Conservation (phyloP, 2,888 invertebrate species). For the Tryphoninae sp. region DNA sequence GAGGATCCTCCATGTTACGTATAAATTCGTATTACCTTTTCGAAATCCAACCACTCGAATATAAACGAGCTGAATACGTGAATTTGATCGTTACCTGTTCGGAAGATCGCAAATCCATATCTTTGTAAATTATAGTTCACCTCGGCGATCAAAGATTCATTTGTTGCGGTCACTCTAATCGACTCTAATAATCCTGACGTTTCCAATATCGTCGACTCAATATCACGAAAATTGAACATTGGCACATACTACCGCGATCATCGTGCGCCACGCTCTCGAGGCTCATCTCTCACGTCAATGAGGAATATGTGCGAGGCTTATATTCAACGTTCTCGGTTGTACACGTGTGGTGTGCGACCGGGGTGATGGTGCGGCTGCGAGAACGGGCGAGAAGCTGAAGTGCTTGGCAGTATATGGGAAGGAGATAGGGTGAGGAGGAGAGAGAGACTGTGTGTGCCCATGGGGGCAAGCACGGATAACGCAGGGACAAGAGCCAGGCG, state of each 20-base stretch:
- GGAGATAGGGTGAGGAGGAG: conserved; percentile 37
- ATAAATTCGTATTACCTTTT: too few species aligned
- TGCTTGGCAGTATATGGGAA: conserved; percentile 44
- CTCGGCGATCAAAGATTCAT: conserved; percentile 46
- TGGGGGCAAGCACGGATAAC: conserved; percentile 68
- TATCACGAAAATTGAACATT: conserved; percentile 59
- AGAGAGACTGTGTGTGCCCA: conserved; percentile 35
- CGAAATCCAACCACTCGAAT: background rate
- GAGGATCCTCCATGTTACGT: too few species aligned
- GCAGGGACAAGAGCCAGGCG: conserved; percentile 79
- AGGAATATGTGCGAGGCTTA: conserved; percentile 42
- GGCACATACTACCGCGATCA: conserved; percentile 10
- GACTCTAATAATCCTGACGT: conserved; percentile 55
- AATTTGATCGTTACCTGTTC: background rate
- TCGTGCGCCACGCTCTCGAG: background rate
- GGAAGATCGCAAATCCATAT: background rate
- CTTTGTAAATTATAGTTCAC: conserved; percentile 20
- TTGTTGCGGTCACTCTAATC: conserved; percentile 47
- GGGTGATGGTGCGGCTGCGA: conserved; percentile 60
- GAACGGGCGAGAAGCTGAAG: conserved; percentile 50
- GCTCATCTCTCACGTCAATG: conserved; percentile 37
- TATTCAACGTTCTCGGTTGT: conserved; percentile 50
- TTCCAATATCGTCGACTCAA: conserved; percentile 54
- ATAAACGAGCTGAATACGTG: background rate
- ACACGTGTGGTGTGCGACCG: conserved; percentile 58